These are phyloP conservation scores for Spodoptera picta DNA, from an alignment of 2,888 invertebrate species.

Conservation along the genomic window DNA sequence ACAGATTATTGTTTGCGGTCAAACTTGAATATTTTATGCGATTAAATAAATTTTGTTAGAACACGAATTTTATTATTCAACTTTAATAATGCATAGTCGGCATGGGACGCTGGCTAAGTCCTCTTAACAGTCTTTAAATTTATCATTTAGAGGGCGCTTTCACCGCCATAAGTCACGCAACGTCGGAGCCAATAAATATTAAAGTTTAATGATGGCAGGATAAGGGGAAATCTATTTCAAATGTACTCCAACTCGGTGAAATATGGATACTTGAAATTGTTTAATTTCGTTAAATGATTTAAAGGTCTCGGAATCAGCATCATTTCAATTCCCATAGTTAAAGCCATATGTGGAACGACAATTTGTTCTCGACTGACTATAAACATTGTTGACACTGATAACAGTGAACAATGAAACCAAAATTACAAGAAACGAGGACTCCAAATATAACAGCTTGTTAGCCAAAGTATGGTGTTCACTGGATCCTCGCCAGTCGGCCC, in stretches of 20 bases:
- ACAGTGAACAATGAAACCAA: slow-evolving; percentile 40
- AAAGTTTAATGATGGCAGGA: slow-evolving; percentile 60
- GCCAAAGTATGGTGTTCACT: slow-evolving; percentile 44
- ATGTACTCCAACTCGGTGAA: slow-evolving; percentile 24
- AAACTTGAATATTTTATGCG: slow-evolving; percentile 71
- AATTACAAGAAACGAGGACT: slow-evolving; percentile 42
- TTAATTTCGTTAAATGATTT: slow-evolving; percentile 1
- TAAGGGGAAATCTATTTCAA: slow-evolving; percentile 51
- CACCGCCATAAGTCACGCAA: slow-evolving; percentile 80
- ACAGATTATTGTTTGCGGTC: slow-evolving; percentile 78
- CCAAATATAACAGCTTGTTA: slow-evolving; percentile 54
- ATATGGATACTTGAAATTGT: slow-evolving; percentile 29
- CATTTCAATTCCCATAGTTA: slow-evolving; percentile 21
- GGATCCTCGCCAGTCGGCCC: slow-evolving; percentile 52
- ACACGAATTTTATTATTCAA: slow-evolving; percentile 74
- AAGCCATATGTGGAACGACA: slow-evolving; percentile 14
- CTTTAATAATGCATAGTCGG: slow-evolving; percentile 65
- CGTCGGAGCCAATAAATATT: slow-evolving; percentile 62
- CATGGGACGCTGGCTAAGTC: slow-evolving; percentile 62
- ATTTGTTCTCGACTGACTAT: slow-evolving; percentile 16
- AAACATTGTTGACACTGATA: slow-evolving; percentile 39
- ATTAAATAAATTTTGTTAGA: slow-evolving; percentile 73
- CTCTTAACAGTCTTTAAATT: slow-evolving; percentile 74
- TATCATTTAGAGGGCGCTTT: slow-evolving; percentile 77
- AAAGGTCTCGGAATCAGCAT: neutral